phyloP scores from a whole-genome alignment of 2,888 invertebrate species.

The Bellardia pandia region DNA sequence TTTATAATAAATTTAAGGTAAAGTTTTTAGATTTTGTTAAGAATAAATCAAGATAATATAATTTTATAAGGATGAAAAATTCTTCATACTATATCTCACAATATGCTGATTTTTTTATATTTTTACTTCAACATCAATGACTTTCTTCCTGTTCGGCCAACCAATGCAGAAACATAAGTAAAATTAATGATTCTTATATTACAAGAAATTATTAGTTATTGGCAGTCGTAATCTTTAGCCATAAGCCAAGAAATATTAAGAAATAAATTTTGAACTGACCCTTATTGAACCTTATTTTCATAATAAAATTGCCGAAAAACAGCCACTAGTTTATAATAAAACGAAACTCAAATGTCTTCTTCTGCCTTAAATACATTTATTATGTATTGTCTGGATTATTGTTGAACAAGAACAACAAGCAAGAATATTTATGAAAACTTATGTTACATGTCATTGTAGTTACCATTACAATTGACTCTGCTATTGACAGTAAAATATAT shows the following conservation, averaged over 20 bases:
- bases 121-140: no score
- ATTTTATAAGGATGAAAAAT: no score
- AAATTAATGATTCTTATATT: neutral
- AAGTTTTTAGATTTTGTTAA: no score
- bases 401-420: slow-evolving; percentile 41
- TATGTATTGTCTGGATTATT: slow-evolving; percentile 53
- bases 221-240: neutral
- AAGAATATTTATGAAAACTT: slow-evolving; percentile 49
- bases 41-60: no score
- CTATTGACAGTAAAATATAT: slow-evolving; percentile 63
- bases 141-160: neutral
- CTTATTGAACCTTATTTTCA: neutral
- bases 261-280: slow-evolving; percentile 30
- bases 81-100: no score
- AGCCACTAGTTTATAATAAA: neutral
- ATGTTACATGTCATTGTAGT: slow-evolving; percentile 61
- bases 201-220: neutral
- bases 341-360: neutral
- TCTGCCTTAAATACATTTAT: slow-evolving; percentile 46
- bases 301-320: slow-evolving; percentile 4
- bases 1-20: no score
- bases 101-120: no score
- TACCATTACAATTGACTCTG: slow-evolving; percentile 59
- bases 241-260: neutral
- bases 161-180: neutral